Evolutionary conservation across 2,797 vertebrate genomes (phyloP), one percentile per base, ranked within the genome.

Genomic region (Cryptoblepharus egeriae): DNA sequence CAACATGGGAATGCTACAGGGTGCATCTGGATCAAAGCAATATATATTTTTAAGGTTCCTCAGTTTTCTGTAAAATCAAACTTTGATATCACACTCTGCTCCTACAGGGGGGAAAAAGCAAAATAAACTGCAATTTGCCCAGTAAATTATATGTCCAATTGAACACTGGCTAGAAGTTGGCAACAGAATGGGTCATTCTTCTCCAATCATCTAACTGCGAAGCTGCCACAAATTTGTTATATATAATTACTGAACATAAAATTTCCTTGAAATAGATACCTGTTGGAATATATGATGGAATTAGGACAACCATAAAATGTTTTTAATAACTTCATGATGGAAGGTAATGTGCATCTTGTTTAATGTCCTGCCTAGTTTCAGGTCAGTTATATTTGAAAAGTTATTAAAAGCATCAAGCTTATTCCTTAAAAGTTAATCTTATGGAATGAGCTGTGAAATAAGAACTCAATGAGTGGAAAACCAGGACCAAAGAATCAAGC

Each of bases 341-440:
- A 71, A 81, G 37, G 84, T 32, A 70, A 83, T 15, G 74, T 73
- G 69, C 58, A 61, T 1, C 0, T 0, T 69, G 73, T 52, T 85
- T 80, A 42, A 88, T 74, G 68, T 52, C 79, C 0, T 0, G 77
- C 42, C 72, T 84, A n/a, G 37, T 74, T 60, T 42, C 32, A 58
- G 15, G 16, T n/a, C 42, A 58, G 67, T 68, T 58, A 49, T 63
- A 28, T 58, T 35, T 20, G 13, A 55, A 5, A 61, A 37, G 12
- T 70, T 37, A 61, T 68, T 12, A 18, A 0, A 0, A 64, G 9
- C 4, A 20, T 0, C 0, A 55, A 68, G 35, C 35, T 3, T 26
- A 28, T 39, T 71, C 35, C 55, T 26, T 12, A 8, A 18, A 82
- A 13, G 18, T 10, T 55, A 20, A 81, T 18, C 18, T 24, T 58